Conservation (phyloP, 1,140 invertebrate genomes). For the Dendrolimus kikuchii region DNA sequence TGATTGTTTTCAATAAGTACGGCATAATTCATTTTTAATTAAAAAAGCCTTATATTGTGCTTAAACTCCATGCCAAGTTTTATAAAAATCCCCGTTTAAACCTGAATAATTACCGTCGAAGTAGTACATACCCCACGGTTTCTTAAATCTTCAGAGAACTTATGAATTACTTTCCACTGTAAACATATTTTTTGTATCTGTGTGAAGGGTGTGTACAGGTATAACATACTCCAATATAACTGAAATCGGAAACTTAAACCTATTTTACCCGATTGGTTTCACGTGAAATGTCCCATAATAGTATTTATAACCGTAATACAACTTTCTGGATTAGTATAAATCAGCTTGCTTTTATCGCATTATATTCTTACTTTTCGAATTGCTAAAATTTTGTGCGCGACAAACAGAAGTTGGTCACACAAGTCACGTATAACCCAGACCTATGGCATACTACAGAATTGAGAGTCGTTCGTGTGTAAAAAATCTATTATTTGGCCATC, state of each 20-base stretch:
- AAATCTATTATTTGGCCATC: too few species aligned
- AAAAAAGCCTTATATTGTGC: too few species aligned
- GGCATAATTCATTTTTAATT: too few species aligned
- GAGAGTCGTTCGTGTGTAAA: too few species aligned
- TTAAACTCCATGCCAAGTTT: too few species aligned
- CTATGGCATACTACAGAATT: too few species aligned
- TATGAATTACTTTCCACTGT: not conserved
- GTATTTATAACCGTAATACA: conserved; percentile 3
- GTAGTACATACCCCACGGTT: too few species aligned
- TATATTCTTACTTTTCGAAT: conserved; percentile 15
- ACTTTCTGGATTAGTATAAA: conserved; percentile 11
- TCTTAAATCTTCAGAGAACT: not conserved
- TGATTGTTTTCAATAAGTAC: too few species aligned
- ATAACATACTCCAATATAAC: not conserved
- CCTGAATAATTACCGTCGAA: too few species aligned
- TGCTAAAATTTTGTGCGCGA: conserved; percentile 8
- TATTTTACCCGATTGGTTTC: not conserved
- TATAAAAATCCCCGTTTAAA: too few species aligned
- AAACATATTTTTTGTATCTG: not conserved
- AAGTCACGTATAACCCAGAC: conserved; percentile 7
- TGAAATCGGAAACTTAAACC: not conserved
- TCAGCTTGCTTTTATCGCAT: conserved; percentile 15
- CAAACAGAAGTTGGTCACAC: conserved; percentile 12
- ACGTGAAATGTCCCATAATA: not conserved
- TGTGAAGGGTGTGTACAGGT: not conserved